A percentile compares a stretch with the other conserved stretches of the same genome.
phyloP scores from a whole-genome alignment of 2,797 vertebrate species.

The Acanthornis magna region DNA sequence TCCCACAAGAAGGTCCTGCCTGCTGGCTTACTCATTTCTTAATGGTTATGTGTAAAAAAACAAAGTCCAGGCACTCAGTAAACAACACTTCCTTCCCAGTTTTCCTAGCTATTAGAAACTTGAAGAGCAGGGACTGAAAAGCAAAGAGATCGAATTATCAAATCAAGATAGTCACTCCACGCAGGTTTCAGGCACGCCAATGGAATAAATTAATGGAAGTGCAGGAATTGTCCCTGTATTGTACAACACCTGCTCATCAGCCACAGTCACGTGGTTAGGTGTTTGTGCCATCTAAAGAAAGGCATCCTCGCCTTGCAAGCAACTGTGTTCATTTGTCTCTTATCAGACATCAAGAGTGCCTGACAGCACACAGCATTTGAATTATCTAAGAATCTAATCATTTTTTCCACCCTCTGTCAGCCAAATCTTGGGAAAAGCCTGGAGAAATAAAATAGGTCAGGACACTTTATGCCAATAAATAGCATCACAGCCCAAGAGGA shows the following conservation, averaged over 20 bases:
- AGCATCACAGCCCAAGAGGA: neutral
- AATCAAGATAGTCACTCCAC: neutral
- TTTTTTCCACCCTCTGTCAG: constrained; percentile 11
- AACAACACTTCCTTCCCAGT: neutral
- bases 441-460: constrained; percentile 7
- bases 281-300: constrained; percentile 13
- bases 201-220: neutral
- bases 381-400: constrained; percentile 27
- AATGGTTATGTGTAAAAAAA: neutral
- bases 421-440: constrained; percentile 10
- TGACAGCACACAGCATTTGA: neutral
- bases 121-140: neutral
- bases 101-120: neutral
- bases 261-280: neutral
- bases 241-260: constrained; percentile 15
- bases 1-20: neutral
- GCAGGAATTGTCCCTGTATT: neutral
- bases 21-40: neutral
- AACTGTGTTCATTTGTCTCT: neutral
- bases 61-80: neutral
- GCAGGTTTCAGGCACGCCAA: neutral
- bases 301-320: neutral
- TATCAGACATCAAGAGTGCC: constrained; percentile 9
- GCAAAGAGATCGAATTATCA: neutral
- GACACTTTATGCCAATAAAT: neutral